These are phyloP conservation scores for Leptinotarsa texana DNA, from an alignment of 1,140 invertebrate species.

Conservation along the genomic window DNA sequence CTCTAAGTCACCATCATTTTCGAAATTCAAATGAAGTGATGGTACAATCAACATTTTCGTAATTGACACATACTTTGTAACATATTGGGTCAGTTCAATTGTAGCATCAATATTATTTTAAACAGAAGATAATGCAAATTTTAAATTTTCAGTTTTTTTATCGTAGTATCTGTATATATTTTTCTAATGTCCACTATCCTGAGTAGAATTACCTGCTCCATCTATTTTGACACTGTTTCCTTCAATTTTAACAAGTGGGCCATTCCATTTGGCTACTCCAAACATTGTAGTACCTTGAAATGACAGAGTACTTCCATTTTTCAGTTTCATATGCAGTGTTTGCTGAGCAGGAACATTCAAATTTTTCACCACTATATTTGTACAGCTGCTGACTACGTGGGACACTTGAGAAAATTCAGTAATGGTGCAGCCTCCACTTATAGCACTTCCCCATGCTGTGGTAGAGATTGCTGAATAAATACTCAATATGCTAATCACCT, in stretches of 20 bases:
- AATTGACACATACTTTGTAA: too few relatives aligned
- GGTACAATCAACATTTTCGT: too few relatives aligned
- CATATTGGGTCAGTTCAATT: too few relatives aligned
- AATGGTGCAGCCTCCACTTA: slow-evolving; percentile 7
- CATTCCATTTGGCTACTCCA: slow-evolving; percentile 9
- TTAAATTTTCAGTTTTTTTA: too few relatives aligned
- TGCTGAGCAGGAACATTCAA: slow-evolving; percentile 4
- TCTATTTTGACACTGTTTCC: not conserved
- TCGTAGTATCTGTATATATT: too few relatives aligned
- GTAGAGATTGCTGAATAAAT: too few relatives aligned
- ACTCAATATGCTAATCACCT: too few relatives aligned
- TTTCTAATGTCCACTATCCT: too few relatives aligned
- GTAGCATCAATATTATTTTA: too few relatives aligned
- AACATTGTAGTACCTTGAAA: not conserved
- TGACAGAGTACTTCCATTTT: slow-evolving; percentile 17
- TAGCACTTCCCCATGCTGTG: not conserved
- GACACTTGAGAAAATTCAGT: slow-evolving; percentile 13
- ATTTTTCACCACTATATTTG: not conserved
- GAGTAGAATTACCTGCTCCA: slow-evolving; percentile 17
- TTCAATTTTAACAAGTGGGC: not conserved
- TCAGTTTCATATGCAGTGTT: not conserved
- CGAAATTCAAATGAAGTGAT: too few relatives aligned
- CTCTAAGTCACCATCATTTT: too few relatives aligned
- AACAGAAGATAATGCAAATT: too few relatives aligned
- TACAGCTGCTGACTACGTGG: slow-evolving; percentile 9